Evolutionary conservation across 2,888 invertebrate species (phyloP).

Genomic region (Ormyrus nitidulus): DNA sequence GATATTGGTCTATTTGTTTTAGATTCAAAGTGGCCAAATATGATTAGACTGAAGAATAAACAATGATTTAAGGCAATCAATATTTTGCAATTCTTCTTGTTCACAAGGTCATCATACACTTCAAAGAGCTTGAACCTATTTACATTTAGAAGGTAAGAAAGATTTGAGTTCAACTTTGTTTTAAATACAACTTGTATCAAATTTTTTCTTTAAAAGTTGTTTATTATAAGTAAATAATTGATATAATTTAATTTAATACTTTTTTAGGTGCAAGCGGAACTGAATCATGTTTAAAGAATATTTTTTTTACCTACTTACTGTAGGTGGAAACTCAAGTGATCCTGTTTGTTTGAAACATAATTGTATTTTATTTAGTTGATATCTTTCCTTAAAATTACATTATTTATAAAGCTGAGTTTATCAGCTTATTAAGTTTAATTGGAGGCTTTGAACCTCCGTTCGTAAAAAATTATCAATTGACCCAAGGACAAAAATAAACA

Average conservation of each 20-base stretch:
- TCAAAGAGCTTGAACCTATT: too few species aligned
- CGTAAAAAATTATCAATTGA: conserved; percentile 36
- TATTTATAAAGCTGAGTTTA: conserved; percentile 11
- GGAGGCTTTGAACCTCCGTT: conserved; percentile 46
- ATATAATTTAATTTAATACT: not conserved
- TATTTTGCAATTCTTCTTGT: too few species aligned
- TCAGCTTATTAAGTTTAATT: conserved; percentile 42
- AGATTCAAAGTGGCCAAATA: too few species aligned
- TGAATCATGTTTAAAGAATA: conserved; percentile 34
- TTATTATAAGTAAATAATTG: not conserved
- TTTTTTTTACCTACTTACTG: conserved; percentile 60
- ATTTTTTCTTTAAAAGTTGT: too few species aligned
- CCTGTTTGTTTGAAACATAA: conserved; percentile 58
- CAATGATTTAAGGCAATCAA: too few species aligned
- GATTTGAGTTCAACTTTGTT: too few species aligned
- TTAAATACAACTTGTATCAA: too few species aligned
- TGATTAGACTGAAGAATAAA: too few species aligned
- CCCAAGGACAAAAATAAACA: conserved; percentile 57
- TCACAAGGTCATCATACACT: too few species aligned
- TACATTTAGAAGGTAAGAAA: too few species aligned
- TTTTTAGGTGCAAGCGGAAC: conserved; percentile 20
- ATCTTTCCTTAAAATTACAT: conserved; percentile 50
- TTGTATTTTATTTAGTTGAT: conserved; percentile 69
- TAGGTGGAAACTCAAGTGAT: conserved; percentile 58
- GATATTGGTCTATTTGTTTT: not conserved